These are phyloP conservation scores for Stichopus horrens DNA, from an alignment of 53 echinoderm and acorn worm genomes.

Conservation along the genomic window DNA sequence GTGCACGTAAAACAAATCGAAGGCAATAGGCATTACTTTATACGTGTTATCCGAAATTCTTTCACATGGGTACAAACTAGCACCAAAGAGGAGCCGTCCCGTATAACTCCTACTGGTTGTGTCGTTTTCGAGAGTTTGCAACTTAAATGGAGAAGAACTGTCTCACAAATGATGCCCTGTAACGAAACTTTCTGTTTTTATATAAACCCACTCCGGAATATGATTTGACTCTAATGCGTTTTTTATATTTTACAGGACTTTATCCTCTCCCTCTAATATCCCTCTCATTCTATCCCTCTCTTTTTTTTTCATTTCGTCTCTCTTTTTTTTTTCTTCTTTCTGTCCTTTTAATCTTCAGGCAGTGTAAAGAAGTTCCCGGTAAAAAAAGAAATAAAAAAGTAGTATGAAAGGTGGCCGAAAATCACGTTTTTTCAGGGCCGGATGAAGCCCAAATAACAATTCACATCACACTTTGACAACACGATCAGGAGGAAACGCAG, in stretches of 20 bases:
- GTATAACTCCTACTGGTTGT: too few relatives aligned
- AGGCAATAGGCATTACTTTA: too few relatives aligned
- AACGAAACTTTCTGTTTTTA: not conserved
- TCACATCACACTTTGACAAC: conserved; percentile 45
- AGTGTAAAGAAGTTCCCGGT: conserved; percentile 22
- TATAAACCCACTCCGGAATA: conserved; percentile 28
- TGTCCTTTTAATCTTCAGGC: conserved; percentile 44
- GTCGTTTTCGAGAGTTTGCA: not conserved
- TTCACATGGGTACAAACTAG: too few relatives aligned
- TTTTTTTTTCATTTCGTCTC: not conserved
- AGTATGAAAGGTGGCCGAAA: conserved; percentile 19
- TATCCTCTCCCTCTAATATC: not conserved
- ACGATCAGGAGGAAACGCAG: conserved; percentile 16
- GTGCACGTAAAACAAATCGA: too few relatives aligned
- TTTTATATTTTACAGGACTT: conserved; percentile 32
- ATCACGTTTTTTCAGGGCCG: conserved; percentile 34
- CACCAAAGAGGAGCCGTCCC: too few relatives aligned
- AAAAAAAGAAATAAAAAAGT: conserved; percentile 8
- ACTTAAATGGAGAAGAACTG: conserved; percentile 1
- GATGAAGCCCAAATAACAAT: conserved; percentile 47
- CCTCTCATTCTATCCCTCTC: too few relatives aligned
- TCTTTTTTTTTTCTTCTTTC: too few relatives aligned
- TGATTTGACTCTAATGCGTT: conserved; percentile 23
- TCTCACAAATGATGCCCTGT: not conserved
- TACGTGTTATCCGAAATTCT: too few relatives aligned